Evolutionary conservation across 2,797 vertebrate genomes (phyloP), one percentile per base, ranked within the genome.

Genomic region (Dromococcyx pavoninus): DNA sequence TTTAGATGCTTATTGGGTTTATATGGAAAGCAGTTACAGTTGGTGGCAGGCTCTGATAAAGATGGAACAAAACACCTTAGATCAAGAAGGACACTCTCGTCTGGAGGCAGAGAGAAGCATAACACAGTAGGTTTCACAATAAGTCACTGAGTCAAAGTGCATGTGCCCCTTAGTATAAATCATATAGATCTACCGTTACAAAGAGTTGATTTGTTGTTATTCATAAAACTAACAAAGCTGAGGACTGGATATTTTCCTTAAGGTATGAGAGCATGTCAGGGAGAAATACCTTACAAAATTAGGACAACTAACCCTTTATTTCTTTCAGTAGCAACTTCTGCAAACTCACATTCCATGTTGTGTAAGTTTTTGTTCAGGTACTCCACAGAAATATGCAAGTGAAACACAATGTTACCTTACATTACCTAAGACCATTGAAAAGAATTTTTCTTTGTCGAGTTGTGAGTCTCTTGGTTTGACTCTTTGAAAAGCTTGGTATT

Each of bases 161-260:
- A 1, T 58, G 11, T 27, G 37, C 35, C 14, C 12, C 9, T n/a
- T 41, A 28, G 35, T 81, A 35, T 15, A 64, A 64, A 67, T 25
- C 43, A 23, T 5, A 4, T 4, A 50, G 14, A 6, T 39, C 15
- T 48, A 0, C 11, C 65, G 54, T 46, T 0, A 2, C 23, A 73
- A 74, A 58, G 28, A 35, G 24, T 33, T 66, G 17, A 3, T 73
- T 58, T 86, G 11, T 35, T 83, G 30, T 48, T 80, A 43, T 66
- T 88, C 39, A 23, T 25, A 60, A 39, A 51, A 23, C 22, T 77
- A 66, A 57, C 11, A 51, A 72, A 77, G 23, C 35, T 58, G 48
- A 83, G 10, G 28, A 60, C 10, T 54, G 2, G 28, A 3, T 60
- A 13, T 73, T 82, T 79, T 79, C 54, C 35, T 48, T 39, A 62